Evolutionary conservation across 1,140 invertebrate species (phyloP), one percentile per base, ranked within the genome.

Genomic region (Papilio glaucus): DNA sequence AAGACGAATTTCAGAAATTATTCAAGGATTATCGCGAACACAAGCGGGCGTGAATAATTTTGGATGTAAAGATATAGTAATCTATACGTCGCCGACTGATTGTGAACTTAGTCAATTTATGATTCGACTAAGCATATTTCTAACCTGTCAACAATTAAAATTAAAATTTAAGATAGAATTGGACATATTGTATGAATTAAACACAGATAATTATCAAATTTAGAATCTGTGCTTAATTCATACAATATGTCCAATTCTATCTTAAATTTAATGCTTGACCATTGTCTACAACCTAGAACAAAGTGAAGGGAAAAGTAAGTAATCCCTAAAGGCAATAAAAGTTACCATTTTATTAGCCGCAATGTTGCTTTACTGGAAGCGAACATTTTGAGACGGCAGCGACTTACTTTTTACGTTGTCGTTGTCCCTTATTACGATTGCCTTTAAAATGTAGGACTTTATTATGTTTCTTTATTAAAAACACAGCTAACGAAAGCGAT

Each of bases 291-390:
- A 45, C 2, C 42, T 57, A 24, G 21, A 26, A 57, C 9, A 53
- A 57, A 24, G 49, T 57, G 49, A 57, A 57, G 49, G 10, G 21
- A 57, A 57, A 53, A 24, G 21, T 57, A 21, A 26, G 49, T 57
- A 57, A 57, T 57, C 49, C 49, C 49, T 13, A 12, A 24, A 57
- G 49, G 21, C 49, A 24, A 57, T 57, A 57, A 57, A 57, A 57
- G 49, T 57, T 26, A 57, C 49, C 21, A 57, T 57, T 57, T 57
- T 57, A 57, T 57, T 57, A 21, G 21, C 49, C 49, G 18, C 49
- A 57, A 57, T 57, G 49, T 57, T 57, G 49, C 49, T 26, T 57
- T 57, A 57, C 49, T 57, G 49, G 49, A 26, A 24, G 49, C 49
- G 49, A 57, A 57, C 49, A 57, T 57, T 57, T 57, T 57, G 49